Conservation (phyloP, 2,113 vertebrate genomes). For the Lamprotornis superbus region DNA sequence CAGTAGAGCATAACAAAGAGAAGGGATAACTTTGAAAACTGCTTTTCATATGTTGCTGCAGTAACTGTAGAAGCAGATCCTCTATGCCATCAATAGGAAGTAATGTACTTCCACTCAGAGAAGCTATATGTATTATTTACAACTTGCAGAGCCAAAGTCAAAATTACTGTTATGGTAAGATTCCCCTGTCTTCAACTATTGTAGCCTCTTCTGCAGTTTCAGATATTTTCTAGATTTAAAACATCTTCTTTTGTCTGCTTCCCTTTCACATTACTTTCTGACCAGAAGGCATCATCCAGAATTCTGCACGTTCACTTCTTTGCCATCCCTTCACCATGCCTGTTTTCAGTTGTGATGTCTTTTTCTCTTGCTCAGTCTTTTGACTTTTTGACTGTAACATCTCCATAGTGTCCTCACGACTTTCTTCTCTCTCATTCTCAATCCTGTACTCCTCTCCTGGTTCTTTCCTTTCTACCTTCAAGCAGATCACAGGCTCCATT, state of each 20-base stretch:
- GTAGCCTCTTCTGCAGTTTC: not conserved
- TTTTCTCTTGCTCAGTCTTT: not conserved
- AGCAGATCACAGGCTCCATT: not conserved
- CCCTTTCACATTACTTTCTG: not conserved
- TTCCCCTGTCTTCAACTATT: not conserved
- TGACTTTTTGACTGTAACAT: not conserved
- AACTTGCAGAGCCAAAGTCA: not conserved
- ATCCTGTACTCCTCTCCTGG: not conserved
- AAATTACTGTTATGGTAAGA: not conserved
- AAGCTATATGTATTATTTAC: not conserved
- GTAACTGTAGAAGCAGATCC: not conserved
- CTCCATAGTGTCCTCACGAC: not conserved
- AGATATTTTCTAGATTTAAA: not conserved
- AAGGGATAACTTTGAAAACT: not conserved
- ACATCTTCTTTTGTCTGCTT: not conserved
- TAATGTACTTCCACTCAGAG: not conserved
- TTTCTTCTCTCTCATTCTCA: not conserved
- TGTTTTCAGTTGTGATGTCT: not conserved
- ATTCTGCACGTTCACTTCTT: not conserved
- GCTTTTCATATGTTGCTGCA: not conserved
- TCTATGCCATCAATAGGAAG: not conserved
- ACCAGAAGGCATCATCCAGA: not conserved
- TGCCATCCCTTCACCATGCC: not conserved
- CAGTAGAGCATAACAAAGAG: not conserved
- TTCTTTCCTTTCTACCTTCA: not conserved